Conservation (phyloP, 2,888 invertebrate genomes). For the Scrobipalpa costella region DNA sequence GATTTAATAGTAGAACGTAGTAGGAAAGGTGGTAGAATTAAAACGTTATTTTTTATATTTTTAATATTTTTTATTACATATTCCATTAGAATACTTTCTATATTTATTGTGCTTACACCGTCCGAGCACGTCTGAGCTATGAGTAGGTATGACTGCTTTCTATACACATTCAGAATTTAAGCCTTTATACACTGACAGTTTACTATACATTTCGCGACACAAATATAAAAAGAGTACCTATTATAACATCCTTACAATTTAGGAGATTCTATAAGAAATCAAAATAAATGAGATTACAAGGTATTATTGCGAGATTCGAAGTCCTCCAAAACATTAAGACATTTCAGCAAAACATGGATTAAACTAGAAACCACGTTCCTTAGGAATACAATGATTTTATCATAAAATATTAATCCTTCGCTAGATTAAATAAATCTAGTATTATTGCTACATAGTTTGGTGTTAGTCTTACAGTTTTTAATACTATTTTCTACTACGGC, state of each 20-base stretch:
- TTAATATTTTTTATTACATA: slow-evolving; percentile 79
- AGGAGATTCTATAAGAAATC: background rate
- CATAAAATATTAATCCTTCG: background rate
- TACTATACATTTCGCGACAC: background rate
- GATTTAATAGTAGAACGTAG: too few species aligned
- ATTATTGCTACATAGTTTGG: background rate
- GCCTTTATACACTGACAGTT: slow-evolving; percentile 18
- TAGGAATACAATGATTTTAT: too few species aligned
- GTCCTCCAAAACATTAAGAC: background rate
- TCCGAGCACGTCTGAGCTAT: slow-evolving; percentile 47
- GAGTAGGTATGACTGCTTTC: slow-evolving; percentile 43
- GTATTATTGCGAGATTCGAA: background rate
- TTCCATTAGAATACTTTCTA: slow-evolving; percentile 81
- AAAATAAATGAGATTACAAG: slow-evolving; percentile 9
- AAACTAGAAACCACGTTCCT: too few species aligned
- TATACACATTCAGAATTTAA: slow-evolving; percentile 48
- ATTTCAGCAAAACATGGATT: too few species aligned
- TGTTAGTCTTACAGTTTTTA: slow-evolving; percentile 2
- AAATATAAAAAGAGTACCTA: background rate
- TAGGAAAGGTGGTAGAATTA: slow-evolving; percentile 24
- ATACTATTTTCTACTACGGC: background rate
- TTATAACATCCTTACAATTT: background rate
- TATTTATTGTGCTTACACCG: slow-evolving; percentile 69
- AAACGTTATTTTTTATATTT: slow-evolving; percentile 37
- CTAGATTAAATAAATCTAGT: background rate